Base-by-base conservation (phyloP, 2,888 invertebrate genomes). In the Xanthostigma xanthostigma region DNA sequence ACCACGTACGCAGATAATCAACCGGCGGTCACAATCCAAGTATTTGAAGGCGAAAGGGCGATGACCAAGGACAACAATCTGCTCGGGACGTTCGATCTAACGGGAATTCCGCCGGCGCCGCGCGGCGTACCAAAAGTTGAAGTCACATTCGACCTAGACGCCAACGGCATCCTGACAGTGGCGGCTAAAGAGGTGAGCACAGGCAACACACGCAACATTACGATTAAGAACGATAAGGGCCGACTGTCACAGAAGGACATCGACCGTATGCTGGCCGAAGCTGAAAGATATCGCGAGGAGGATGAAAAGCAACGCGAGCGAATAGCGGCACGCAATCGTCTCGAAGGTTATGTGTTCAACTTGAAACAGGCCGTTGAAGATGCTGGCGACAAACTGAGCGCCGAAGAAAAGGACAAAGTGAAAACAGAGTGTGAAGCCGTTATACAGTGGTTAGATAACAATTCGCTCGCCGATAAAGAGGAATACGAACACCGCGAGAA, bases 161-260 rank as follows among this genome's bases (percentile, higher is more conserved):
- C 81, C 35, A 83, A 84, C 61, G 84, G 84, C 46, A 84, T 85
- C 54, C 59, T 75, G 39, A 75, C 76, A 57, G 50, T 49, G 9
- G 69, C 72, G 2, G 73, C 72, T n/a, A 74, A 73, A 59, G 78
- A 79, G 56, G 71, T 67, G 45, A 72, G 74, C 53, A 74, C 75
- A 12, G 77, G 78, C 5, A 81, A 80, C 53, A 74, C 74, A 50
- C 80, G 79, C 63, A 81, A 81, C 63, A 86, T 88, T 54, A 81
- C 81, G 49, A 89, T 89, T 54, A 84, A 83, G 62, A 88, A 88
- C 67, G 85, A 89, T 68, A 84, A 81, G 60, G 86, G 87, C 0
- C 74, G 88, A 8, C 69, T 89, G 44, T 84, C 84, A 13, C 84
- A 87, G 61, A 80, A 80, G 8, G 88, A 89, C 59, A 89, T 89